These are phyloP conservation scores for Drosophila lutescens DNA, from an alignment of 2,888 invertebrate species.

Conservation along the genomic window DNA sequence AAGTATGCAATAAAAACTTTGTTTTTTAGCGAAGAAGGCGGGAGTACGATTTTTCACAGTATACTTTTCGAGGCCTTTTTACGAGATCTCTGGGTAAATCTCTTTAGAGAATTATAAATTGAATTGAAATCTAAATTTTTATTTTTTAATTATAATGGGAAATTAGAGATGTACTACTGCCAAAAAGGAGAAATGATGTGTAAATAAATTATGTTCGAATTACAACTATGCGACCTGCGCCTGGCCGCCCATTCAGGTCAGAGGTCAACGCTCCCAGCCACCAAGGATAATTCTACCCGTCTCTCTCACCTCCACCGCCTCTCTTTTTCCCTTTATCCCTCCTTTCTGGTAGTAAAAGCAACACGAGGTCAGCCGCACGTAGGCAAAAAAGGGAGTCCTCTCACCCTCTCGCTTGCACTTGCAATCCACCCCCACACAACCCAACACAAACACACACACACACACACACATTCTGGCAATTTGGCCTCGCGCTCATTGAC, in stretches of 20 bases:
- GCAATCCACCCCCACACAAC: slow-evolving; percentile 40
- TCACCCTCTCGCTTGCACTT: slow-evolving; percentile 7
- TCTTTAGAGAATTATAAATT: too few species aligned
- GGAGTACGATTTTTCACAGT: too few species aligned
- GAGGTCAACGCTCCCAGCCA: slow-evolving; percentile 65
- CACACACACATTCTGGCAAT: slow-evolving; percentile 12
- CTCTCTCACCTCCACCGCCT: slow-evolving; percentile 15
- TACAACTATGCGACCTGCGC: slow-evolving; percentile 53
- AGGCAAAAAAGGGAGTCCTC: slow-evolving; percentile 50
- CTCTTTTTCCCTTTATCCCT: slow-evolving; percentile 1
- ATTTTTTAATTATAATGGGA: too few species aligned
- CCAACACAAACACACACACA: slow-evolving; percentile 11
- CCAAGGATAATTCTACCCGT: slow-evolving; percentile 70
- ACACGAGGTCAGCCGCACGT: slow-evolving; percentile 73
- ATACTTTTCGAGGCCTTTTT: too few species aligned
- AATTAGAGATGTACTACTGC: background rate
- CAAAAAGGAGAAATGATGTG: slow-evolving; percentile 40
- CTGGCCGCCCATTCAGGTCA: slow-evolving; percentile 65
- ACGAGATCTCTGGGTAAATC: too few species aligned
- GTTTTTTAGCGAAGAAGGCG: too few species aligned
- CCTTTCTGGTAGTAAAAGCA: slow-evolving; percentile 60
- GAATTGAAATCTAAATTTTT: too few species aligned
- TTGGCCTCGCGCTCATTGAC: slow-evolving; percentile 80
- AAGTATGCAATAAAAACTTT: background rate
- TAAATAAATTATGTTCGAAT: slow-evolving; percentile 70